These are phyloP conservation scores for Oreochromis niloticus DNA, from an alignment of 2,113 vertebrate species.

Conservation along the genomic window DNA sequence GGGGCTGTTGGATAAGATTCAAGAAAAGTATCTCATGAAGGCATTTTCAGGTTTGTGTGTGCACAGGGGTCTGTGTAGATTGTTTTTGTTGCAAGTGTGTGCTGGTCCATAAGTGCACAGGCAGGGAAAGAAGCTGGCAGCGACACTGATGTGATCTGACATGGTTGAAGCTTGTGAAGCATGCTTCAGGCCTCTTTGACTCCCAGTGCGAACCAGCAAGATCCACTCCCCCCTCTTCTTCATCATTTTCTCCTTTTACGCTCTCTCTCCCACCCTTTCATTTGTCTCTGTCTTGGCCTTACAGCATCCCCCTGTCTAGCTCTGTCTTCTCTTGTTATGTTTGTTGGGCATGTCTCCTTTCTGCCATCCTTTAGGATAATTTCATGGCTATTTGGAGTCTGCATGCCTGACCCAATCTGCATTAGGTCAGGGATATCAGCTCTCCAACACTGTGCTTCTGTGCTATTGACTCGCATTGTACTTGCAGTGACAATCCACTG, in stretches of 20 bases:
- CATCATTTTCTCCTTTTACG: background rate
- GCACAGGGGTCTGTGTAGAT: background rate
- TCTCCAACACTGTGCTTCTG: background rate
- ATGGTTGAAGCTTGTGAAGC: slow-evolving; percentile 47
- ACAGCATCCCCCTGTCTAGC: background rate
- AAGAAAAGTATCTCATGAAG: slow-evolving; percentile 5
- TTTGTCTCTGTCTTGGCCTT: background rate
- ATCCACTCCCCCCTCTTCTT: background rate
- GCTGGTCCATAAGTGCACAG: background rate
- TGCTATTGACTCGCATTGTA: background rate
- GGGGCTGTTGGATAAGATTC: background rate
- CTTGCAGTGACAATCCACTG: background rate
- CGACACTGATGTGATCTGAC: slow-evolving; percentile 64
- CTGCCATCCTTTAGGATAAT: background rate
- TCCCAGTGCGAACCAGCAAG: slow-evolving; percentile 8
- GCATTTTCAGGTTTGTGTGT: slow-evolving; percentile 1
- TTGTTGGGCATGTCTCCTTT: background rate
- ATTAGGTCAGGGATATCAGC: background rate
- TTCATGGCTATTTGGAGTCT: slow-evolving; percentile 9
- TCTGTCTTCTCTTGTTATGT: background rate
- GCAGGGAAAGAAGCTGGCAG: slow-evolving; percentile 32
- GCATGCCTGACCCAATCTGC: background rate
- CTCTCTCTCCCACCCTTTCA: background rate
- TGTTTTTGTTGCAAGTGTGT: background rate
- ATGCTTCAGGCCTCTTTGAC: slow-evolving; percentile 39